A percentile compares a stretch with the other conserved stretches of the same genome.
Evolutionary conservation across 2,113 vertebrate species (phyloP).

Genomic region (Nestor notabilis): DNA sequence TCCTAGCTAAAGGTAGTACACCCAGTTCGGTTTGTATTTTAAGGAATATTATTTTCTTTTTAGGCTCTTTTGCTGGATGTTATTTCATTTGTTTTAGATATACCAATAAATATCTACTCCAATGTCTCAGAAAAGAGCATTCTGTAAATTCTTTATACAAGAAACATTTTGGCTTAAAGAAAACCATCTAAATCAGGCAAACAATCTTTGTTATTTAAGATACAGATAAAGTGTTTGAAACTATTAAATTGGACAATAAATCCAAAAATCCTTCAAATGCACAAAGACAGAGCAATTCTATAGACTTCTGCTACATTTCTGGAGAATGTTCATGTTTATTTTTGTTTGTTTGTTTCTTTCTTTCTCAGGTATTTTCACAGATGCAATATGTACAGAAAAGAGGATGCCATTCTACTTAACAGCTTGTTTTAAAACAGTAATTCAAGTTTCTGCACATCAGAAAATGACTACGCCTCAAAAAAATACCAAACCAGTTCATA

Average conservation of each 20-base stretch:
- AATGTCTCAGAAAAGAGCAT: not conserved
- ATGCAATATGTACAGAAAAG: conserved; percentile 57
- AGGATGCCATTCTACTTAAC: conserved; percentile 24
- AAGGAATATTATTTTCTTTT: not conserved
- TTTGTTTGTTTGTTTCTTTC: not conserved
- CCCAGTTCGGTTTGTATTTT: not conserved
- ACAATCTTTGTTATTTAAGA: not conserved
- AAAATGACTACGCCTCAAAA: not conserved
- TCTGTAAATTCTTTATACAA: not conserved
- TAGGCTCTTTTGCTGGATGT: not conserved
- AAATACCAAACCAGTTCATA: not conserved
- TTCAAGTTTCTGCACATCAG: conserved; percentile 25
- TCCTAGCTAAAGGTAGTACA: not conserved
- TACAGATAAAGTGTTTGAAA: not conserved
- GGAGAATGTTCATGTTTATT: conserved; percentile 54
- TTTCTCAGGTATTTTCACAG: conserved; percentile 21
- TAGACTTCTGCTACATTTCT: not conserved
- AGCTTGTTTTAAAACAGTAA: conserved; percentile 54
- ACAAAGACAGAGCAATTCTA: not conserved
- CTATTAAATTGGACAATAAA: not conserved
- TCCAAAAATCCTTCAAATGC: not conserved
- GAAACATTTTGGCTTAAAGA: not conserved
- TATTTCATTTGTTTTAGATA: not conserved
- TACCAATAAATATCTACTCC: not conserved
- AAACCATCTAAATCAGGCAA: not conserved